A percentile compares a stretch with the other conserved stretches of the same genome.
Evolutionary conservation across 1,140 invertebrate genomes (phyloP).

Genomic region (Pteromalus puparum): DNA sequence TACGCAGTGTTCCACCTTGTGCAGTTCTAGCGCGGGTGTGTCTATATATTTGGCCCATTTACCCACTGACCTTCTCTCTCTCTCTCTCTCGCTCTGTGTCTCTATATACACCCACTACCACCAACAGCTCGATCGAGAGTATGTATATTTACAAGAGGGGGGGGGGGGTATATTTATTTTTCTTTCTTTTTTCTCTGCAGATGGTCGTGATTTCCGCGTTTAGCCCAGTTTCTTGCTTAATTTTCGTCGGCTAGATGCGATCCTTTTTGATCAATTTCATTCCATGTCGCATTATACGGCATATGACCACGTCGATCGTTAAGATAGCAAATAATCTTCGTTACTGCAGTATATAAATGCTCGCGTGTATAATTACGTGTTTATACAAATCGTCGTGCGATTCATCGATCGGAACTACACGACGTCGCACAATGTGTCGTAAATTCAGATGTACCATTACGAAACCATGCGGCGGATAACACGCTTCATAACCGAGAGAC

Average conservation of each 20-base stretch:
- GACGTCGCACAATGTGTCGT: not conserved
- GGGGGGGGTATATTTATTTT: not conserved
- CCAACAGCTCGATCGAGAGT: not conserved
- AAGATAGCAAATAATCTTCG: not conserved
- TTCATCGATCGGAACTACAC: not conserved
- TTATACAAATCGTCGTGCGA: too few species aligned
- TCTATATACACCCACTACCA: not conserved
- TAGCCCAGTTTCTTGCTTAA: not conserved
- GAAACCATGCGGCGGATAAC: too few species aligned
- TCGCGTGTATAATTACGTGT: not conserved
- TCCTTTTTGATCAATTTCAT: too few species aligned
- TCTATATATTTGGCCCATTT: constrained; percentile 63
- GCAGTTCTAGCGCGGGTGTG: not conserved
- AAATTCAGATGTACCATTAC: not conserved
- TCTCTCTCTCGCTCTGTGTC: not conserved
- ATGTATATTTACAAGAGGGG: not conserved
- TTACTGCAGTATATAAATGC: not conserved
- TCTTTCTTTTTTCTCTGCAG: not conserved
- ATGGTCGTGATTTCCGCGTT: not conserved
- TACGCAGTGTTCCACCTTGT: constrained; percentile 33
- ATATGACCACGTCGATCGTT: too few species aligned
- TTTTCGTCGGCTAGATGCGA: not conserved
- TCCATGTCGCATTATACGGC: too few species aligned
- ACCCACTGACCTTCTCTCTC: constrained; percentile 61
- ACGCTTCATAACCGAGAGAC: not conserved